These are phyloP conservation scores for Acanthisitta chloris DNA, from an alignment of 2,113 vertebrate species.

Conservation along the genomic window DNA sequence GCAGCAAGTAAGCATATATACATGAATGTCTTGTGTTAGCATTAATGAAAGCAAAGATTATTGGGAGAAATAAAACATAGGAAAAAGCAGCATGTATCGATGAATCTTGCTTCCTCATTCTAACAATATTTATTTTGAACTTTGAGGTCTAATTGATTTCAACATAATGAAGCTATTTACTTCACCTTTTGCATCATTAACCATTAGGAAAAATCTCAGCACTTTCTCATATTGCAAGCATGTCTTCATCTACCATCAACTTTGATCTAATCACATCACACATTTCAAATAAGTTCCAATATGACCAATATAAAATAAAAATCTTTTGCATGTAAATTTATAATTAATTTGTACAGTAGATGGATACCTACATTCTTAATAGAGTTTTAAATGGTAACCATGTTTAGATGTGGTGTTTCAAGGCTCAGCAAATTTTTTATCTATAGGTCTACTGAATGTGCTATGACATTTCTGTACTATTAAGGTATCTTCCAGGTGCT, in stretches of 20 bases:
- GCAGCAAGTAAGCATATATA: background rate
- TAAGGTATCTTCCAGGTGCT: background rate
- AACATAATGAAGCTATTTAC: background rate
- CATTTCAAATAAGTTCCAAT: background rate
- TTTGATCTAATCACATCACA: background rate
- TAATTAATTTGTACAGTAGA: background rate
- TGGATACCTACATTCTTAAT: background rate
- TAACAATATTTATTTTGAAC: background rate
- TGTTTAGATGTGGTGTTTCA: background rate
- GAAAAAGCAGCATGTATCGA: background rate
- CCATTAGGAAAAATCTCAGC: background rate
- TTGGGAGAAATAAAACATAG: background rate
- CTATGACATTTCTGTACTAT: background rate
- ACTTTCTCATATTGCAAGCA: background rate
- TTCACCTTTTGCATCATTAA: background rate
- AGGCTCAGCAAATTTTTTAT: background rate
- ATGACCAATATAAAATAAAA: background rate
- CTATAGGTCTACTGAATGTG: background rate
- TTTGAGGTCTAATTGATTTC: background rate
- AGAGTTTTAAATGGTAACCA: background rate
- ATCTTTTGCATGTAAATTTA: background rate
- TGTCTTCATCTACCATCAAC: background rate
- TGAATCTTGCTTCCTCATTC: background rate
- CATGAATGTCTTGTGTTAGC: background rate
- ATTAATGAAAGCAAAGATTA: background rate